Percentiles rank a stretch among this genome's conserved stretches.
phyloP scores from a whole-genome alignment of 1,140 invertebrate genomes.

The Geopemphigus sp. region DNA sequence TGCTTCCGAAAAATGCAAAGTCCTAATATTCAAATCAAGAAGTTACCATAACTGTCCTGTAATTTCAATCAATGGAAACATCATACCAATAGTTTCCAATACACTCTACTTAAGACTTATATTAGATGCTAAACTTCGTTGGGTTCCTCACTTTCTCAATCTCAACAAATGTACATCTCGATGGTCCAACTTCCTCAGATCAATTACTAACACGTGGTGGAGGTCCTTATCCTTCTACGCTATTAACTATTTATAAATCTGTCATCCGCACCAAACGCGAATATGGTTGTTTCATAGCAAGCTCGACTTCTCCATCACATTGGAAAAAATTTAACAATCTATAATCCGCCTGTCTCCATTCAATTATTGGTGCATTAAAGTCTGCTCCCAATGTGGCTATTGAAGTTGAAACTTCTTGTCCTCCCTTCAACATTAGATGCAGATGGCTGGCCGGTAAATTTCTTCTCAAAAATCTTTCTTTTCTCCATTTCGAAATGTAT shows the following conservation, averaged over 20 bases:
- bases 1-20: too few species aligned
- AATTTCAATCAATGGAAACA: too few species aligned
- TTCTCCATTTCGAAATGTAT: not conserved
- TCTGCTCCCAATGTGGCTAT: not conserved
- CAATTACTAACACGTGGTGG: not conserved
- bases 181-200: slow-evolving; percentile 6
- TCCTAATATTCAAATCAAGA: not conserved
- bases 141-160: too few species aligned
- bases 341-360: not conserved
- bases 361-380: not conserved
- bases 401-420: not conserved
- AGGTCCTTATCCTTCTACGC: not conserved
- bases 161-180: too few species aligned
- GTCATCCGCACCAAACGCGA: not conserved
- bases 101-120: too few species aligned
- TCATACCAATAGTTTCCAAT: too few species aligned
- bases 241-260: not conserved
- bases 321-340: not conserved
- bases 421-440: not conserved
- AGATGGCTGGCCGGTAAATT: not conserved
- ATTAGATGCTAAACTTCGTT: too few species aligned
- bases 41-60: too few species aligned
- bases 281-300: not conserved
- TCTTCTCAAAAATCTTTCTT: not conserved
- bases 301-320: not conserved